Evolutionary conservation across 2,113 vertebrate genomes (phyloP), one percentile per base, ranked within the genome.

Genomic region (Copsychus sechellarum): DNA sequence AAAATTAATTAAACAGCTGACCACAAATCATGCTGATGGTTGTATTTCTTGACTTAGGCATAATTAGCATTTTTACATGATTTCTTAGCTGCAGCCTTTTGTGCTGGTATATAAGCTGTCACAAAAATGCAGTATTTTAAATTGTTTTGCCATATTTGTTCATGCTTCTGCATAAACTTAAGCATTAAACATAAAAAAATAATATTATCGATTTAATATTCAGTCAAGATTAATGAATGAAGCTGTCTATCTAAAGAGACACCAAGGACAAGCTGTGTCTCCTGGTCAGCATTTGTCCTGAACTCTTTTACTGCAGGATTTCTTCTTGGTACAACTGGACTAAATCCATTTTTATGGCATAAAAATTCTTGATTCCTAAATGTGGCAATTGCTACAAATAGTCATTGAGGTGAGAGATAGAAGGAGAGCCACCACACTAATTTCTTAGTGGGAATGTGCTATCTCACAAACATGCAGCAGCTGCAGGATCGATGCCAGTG

Each of bases 1-100:
- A 85, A 93, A 93, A 95, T 95, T 95, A 96, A 93, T 95, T 95
- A 93, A 96, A 40, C 19, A 70, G 47, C 81, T 92, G 84, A 82
- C 89, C 10, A 1, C 81, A 96, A 93, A 95, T 96, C 90, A 77
- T 81, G 85, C 79, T 76, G 88, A 66, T 90, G 81, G 79, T 81
- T 90, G 56, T 66, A 60, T 92, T 96, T 93, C 76, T 80, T 92
- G 84, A 80, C 82, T 88, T 73, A 48, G 40, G 34, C 61, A 45
- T 94, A 94, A 96, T 94, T 90, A 95, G 40, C 47, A 74, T 91
- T 95, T 96, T 88, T 54, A 56, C 60, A 51, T n/a, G 31, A 88
- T 91, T 95, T 92, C 51, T 66, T 81, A 83, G 79, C 71, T 92
- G 62, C 58, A 78, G 70, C 36, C 40, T 85, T 91, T 85, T 77